Base-by-base conservation (phyloP, 2,797 vertebrate species). In the Salmo trutta region DNA sequence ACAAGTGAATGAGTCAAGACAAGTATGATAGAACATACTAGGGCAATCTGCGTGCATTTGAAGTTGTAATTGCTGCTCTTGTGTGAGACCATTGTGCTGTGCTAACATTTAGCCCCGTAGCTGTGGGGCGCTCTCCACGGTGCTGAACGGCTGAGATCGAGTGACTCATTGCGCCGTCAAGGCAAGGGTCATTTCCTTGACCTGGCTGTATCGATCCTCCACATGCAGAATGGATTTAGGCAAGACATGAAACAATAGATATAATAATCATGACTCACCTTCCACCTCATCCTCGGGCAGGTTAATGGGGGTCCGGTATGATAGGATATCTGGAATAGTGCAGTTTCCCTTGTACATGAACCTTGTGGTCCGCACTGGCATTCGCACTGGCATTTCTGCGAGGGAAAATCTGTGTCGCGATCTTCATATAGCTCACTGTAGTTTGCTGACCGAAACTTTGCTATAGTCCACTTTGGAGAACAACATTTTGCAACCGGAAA, bases 261-360 rank as follows among this genome's bases (percentile, higher is more conserved):
- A 66, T 41, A 41, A 15, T 19, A 27, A 4, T 51, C 7, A n/a
- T 6, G 41, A 87, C 97, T 96, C 88, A 98, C 97, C 97, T 93
- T 98, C 97, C 90, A 98, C 95, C 90, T 98, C 97, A 90, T 98
- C 97, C 88, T 98, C 97, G 10, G 97, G 97, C 82, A 98, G 95
- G 83, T 85, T 95, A 82, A 97, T 94, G 19, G 97, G 96, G 91
- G 93, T 86, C 94, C 95, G 95, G 91, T 97, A 97, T 81, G 95
- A 85, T 90, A 98, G 95, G 93, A 98, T 94, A 91, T 95, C 96
- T 93, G 97, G 96, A 91, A 98, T 95, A 89, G 96, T 97, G 94
- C 97, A 98, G 90, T 97, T 96, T 89, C 97, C 97, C 94, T 96
- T 96, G 96, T 98, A 98, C 97, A 98, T 98, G 94, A 98, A 97